Evolutionary conservation across 2,113 vertebrate genomes (phyloP), one percentile per base, ranked within the genome.

Genomic region (Burhinus bistriatus): DNA sequence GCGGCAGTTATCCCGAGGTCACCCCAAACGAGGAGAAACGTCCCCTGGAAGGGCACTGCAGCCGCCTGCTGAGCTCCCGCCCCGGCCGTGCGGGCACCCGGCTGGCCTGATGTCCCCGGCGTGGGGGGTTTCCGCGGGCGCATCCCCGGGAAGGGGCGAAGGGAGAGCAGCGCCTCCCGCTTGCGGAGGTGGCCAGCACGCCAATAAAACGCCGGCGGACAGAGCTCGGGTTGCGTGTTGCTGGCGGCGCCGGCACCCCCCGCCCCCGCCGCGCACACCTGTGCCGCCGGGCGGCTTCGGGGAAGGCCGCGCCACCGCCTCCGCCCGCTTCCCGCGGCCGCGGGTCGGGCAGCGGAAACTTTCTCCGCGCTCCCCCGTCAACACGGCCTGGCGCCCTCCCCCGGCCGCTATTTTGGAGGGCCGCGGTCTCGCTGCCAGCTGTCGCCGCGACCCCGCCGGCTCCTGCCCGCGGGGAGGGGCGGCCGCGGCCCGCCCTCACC

Each of bases 351-450:
- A 61, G 73, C 70, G 85, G 38, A 89, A 59, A 51, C 61, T 25
- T n/a, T 34, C 38, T 9, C 55, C 23, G 3, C 21, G 12, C 66
- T 55, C 58, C 55, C 30, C 8, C 11, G 38, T 76, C 77, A 81
- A 47, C 57, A 47, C 66, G 21, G 57, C 47, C 42, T 13, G n/a
- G 69, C 20, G 66, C 83, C 26, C 62, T 78, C 64, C 73, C 57
- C 84, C 51, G 20, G 86, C 58, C 70, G 81, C 96, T 95, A 83
- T 96, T 95, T 65, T 4, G 82, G 92, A 95, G 75, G 84, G 42
- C 22, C 84, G 40, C 55, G 84, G 87, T 25, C 83, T 83, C 91
- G 86, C 45, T 55, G 75, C 66, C 45, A 36, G 86, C 52, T 8
- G 30, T 45, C 45, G 19, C 45, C 45, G 45, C 18, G 19, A 6